phyloP scores from a whole-genome alignment of 1,140 invertebrate species.

The Drosophila nigrodunni region DNA sequence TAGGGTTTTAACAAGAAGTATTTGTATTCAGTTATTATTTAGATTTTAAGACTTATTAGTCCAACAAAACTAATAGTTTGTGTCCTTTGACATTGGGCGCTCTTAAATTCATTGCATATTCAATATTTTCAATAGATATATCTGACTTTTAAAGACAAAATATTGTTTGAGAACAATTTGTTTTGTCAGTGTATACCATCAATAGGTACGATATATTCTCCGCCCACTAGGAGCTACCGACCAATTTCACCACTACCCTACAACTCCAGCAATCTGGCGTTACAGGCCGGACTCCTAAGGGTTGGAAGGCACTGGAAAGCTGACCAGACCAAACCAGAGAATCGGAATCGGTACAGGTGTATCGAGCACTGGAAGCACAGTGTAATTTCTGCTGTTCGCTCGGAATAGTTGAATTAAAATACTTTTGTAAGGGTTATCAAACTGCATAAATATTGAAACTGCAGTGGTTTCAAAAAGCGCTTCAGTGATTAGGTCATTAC shows the following conservation, averaged over 20 bases:
- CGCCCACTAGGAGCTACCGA: constrained; percentile 19
- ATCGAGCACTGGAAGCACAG: constrained; percentile 30
- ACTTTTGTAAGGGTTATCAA: neutral
- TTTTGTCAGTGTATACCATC: neutral
- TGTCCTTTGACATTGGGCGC: too few species aligned
- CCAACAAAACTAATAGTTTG: too few species aligned
- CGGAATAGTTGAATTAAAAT: constrained; percentile 30
- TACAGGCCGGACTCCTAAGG: constrained; percentile 22
- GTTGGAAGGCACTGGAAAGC: constrained; percentile 22
- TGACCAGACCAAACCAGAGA: constrained; percentile 25
- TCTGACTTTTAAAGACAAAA: too few species aligned
- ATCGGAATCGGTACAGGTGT: constrained; percentile 46
- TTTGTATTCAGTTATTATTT: too few species aligned
- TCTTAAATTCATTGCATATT: too few species aligned
- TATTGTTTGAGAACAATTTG: too few species aligned
- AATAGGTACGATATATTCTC: neutral
- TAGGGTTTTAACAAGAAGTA: too few species aligned
- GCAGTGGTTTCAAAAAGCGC: too few species aligned
- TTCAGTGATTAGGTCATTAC: too few species aligned
- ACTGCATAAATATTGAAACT: neutral
- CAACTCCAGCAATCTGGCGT: constrained; percentile 20
- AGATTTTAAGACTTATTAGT: too few species aligned
- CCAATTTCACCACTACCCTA: constrained; percentile 26
- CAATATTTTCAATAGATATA: too few species aligned
- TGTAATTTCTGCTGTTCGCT: constrained; percentile 30